Conservation (phyloP, 2,113 vertebrate genomes). For the Apistogramma diplotaenia region DNA sequence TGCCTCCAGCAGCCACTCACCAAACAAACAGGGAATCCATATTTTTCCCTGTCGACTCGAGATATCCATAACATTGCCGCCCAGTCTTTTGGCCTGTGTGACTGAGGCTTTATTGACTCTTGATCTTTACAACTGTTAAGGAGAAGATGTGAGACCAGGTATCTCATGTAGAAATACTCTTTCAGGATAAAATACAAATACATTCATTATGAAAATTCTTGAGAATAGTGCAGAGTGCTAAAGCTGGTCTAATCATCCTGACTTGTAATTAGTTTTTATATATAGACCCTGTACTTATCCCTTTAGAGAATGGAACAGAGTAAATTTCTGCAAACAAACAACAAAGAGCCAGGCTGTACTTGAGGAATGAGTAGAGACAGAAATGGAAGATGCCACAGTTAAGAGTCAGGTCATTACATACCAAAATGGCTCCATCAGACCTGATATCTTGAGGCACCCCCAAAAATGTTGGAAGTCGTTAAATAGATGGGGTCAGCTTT, state of each 20-base stretch:
- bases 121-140: neutral
- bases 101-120: rapidly evolving
- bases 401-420: neutral
- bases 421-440: neutral
- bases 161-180: neutral
- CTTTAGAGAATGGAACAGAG: neutral
- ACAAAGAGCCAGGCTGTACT: neutral
- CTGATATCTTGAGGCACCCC: neutral
- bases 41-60: too few species aligned
- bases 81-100: neutral
- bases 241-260: neutral
- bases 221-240: neutral
- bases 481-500: neutral
- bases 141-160: neutral
- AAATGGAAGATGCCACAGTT: rapidly evolving
- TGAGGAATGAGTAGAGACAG: neutral
- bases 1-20: too few species aligned
- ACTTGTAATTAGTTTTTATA: too few species aligned
- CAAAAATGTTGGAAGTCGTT: neutral
- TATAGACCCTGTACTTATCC: neutral
- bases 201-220: neutral
- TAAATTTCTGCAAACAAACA: neutral
- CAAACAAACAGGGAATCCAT: too few species aligned
- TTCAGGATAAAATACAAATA: neutral
- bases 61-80: too few species aligned